These are phyloP conservation scores for Crocallis elinguaria DNA, from an alignment of 2,888 invertebrate species.

Conservation along the genomic window DNA sequence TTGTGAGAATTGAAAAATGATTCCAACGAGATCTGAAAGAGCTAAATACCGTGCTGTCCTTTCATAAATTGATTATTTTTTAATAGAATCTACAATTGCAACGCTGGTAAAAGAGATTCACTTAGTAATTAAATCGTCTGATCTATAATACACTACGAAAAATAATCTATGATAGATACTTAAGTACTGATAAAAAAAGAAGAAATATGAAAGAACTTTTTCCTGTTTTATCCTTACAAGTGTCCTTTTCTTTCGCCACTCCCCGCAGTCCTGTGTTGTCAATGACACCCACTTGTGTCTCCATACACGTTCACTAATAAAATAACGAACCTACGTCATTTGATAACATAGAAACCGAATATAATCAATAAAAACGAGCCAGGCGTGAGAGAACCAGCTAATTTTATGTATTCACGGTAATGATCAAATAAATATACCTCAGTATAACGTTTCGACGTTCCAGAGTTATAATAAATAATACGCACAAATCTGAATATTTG, in stretches of 20 bases:
- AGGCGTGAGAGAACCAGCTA: constrained; percentile 18
- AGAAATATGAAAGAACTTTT: constrained; percentile 18
- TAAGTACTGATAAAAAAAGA: constrained; percentile 10
- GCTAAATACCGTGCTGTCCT: not conserved
- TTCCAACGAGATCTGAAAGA: constrained; percentile 16
- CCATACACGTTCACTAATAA: constrained; percentile 17
- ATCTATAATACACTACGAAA: not conserved
- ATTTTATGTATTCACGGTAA: constrained; percentile 25
- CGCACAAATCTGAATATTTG: constrained; percentile 44
- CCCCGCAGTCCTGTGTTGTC: constrained; percentile 20
- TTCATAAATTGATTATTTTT: not conserved
- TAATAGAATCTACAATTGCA: not conserved
- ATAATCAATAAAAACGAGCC: constrained; percentile 37
- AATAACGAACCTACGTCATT: constrained; percentile 21
- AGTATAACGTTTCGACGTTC: constrained; percentile 36
- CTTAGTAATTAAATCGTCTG: too few relatives aligned
- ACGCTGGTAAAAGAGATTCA: too few relatives aligned
- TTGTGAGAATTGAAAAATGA: constrained; percentile 1
- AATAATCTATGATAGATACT: not conserved
- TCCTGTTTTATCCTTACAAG: constrained; percentile 26
- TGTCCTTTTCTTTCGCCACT: constrained; percentile 23
- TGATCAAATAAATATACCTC: constrained; percentile 39
- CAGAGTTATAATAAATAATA: constrained; percentile 43
- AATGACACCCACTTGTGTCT: constrained; percentile 25
- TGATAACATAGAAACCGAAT: constrained; percentile 8